Evolutionary conservation across 2,113 vertebrate genomes (phyloP), one percentile per base, ranked within the genome.

Genomic region (Malurus cyaneus): DNA sequence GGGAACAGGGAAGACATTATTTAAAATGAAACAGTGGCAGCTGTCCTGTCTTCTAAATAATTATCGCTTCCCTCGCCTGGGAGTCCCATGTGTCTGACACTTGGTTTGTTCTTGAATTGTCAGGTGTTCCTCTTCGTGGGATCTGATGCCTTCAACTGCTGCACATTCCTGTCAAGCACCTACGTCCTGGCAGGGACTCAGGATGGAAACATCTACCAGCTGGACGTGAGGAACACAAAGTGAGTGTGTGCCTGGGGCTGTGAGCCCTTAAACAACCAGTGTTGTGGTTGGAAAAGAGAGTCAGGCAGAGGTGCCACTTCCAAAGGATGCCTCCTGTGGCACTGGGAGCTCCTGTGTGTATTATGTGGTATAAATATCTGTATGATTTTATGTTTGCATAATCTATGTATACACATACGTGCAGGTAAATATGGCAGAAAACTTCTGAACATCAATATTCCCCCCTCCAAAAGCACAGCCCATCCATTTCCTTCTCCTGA

Each of bases 81-180:
- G 15, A 49, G 29, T 65, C 34, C 59, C 6, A 0, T 5, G 24
- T 36, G 50, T 52, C 79, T 78, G 72, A 88, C 62, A 3, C 60
- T 65, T 79, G 79, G 71, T 47, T 88, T 88, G 69, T 54, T 66
- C 70, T 57, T 64, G 4, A 41, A 18, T 84, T 61, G 53, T 25
- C 85, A 98, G 98, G 87, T 98, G 18, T 98, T 98, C 87, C 96
- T 97, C 28, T 98, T 98, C 3, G 6, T 95, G 2, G 98, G 98
- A 44, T 98, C 98, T 2, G 98, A 98, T 6, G 98, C 98, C 1
- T 98, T 98, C 95, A 98, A 98, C 83, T 98, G 98, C 94, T 98
- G 98, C 73, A 93, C 97, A 0, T 98, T 98, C 96, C 97, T 98
- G 80, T 98, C 98, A 3, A 97, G 97, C 60, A 96, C 97, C 69